A percentile compares a stretch with the other conserved stretches of the same genome.
Evolutionary conservation across 1,140 invertebrate genomes (phyloP).

Genomic region (Chironomus tepperi): DNA sequence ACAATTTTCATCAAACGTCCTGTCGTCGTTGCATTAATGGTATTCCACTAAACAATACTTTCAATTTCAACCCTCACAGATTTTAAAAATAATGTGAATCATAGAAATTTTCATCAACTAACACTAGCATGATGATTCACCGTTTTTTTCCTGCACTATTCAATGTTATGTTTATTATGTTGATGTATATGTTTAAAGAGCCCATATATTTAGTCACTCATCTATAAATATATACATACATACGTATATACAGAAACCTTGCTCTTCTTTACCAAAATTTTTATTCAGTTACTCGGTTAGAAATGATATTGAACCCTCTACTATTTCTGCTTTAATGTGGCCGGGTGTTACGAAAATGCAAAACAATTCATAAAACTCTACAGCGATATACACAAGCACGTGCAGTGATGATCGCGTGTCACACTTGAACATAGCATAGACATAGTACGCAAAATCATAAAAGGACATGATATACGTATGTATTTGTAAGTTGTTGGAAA

Average conservation of each 20-base stretch:
- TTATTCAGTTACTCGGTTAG: no score
- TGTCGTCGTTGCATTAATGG: background rate
- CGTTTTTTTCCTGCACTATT: background rate
- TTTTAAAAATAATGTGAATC: background rate
- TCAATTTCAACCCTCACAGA: background rate
- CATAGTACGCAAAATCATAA: conserved; percentile 7
- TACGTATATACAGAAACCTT: no score
- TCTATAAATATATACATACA: no score
- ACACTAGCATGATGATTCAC: background rate
- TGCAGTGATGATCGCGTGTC: background rate
- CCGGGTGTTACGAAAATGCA: background rate
- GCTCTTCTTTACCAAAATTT: no score
- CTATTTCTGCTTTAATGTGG: background rate
- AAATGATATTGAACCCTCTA: no score
- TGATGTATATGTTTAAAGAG: background rate
- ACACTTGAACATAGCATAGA: background rate
- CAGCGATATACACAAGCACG: background rate
- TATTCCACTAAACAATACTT: background rate
- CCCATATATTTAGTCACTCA: no score
- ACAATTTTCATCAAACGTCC: background rate
- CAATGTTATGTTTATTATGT: no score
- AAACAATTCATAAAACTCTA: background rate
- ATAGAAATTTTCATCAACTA: background rate
- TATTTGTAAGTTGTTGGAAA: background rate
- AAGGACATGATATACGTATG: background rate